Evolutionary conservation across 2,888 invertebrate genomes (phyloP).

Genomic region (Leptinotarsa peninsularis): DNA sequence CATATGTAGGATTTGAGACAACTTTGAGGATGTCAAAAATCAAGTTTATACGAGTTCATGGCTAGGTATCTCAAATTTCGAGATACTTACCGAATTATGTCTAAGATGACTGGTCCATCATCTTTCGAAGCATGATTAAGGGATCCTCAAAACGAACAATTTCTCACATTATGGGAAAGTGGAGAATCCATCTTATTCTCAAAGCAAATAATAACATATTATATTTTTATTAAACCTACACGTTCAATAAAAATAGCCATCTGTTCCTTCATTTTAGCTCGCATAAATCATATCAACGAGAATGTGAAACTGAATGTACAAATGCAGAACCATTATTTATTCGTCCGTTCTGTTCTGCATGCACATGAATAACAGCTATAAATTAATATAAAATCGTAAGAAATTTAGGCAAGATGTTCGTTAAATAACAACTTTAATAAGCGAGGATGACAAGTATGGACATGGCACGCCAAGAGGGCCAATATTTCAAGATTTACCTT

Average conservation of each 20-base stretch:
- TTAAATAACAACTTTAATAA: conserved; percentile 58
- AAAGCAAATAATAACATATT: no score
- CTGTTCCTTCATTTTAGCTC: not conserved
- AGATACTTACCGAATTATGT: no score
- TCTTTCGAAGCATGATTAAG: no score
- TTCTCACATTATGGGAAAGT: no score
- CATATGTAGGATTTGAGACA: no score
- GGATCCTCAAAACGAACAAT: no score
- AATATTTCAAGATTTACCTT: conserved; percentile 51
- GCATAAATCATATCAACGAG: conserved; percentile 14
- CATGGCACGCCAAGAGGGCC: conserved; percentile 54
- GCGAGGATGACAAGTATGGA: conserved; percentile 56
- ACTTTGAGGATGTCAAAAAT: no score
- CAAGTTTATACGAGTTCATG: no score
- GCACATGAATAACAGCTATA: conserved; percentile 43
- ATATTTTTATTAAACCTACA: no score
- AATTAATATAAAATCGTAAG: conserved; percentile 47
- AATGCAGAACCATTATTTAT: conserved; percentile 43
- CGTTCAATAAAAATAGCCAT: not conserved
- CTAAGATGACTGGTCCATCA: no score
- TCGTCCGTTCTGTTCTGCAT: conserved; percentile 44
- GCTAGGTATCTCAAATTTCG: no score
- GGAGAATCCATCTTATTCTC: no score
- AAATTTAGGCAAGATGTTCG: conserved; percentile 56
- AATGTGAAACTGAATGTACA: conserved; percentile 37